phyloP scores from a whole-genome alignment of 92 coral and sea anemone species.

The Phenganax marumi region DNA sequence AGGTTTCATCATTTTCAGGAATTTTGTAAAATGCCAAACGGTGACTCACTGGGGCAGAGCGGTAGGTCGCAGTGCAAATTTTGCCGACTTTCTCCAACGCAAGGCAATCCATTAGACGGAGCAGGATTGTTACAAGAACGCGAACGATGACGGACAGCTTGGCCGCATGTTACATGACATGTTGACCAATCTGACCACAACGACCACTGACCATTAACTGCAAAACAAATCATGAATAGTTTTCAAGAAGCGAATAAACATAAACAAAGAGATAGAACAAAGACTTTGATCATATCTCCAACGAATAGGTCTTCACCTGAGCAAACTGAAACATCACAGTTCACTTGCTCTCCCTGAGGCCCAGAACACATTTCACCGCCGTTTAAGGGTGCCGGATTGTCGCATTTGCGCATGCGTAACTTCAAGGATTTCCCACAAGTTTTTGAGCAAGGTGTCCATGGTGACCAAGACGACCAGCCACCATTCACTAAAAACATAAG shows the following conservation, averaged over 20 bases:
- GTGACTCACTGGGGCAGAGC: neutral
- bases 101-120: constrained; percentile 26
- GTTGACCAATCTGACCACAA: constrained; percentile 5
- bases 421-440: constrained; percentile 24
- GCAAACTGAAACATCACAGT: constrained; percentile 27
- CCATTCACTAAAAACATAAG: constrained; percentile 28
- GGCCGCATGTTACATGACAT: constrained; percentile 28
- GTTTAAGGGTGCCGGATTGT: constrained; percentile 15
- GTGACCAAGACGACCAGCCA: constrained; percentile 34
- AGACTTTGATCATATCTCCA: neutral
- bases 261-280: neutral
- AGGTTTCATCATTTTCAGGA: neutral
- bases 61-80: constrained; percentile 7
- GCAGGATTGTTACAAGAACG: constrained; percentile 26
- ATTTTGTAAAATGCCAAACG: neutral
- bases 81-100: constrained; percentile 13
- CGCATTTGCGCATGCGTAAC: constrained; percentile 42
- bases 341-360: neutral
- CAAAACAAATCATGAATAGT: neutral
- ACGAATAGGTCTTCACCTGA: constrained; percentile 15
- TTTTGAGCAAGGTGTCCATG: constrained; percentile 39
- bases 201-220: constrained; percentile 39
- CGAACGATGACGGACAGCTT: neutral
- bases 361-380: constrained; percentile 30
- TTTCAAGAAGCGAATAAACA: neutral